These are phyloP conservation scores for Agrypnia vestita DNA, from an alignment of 1,140 invertebrate species.

Conservation along the genomic window DNA sequence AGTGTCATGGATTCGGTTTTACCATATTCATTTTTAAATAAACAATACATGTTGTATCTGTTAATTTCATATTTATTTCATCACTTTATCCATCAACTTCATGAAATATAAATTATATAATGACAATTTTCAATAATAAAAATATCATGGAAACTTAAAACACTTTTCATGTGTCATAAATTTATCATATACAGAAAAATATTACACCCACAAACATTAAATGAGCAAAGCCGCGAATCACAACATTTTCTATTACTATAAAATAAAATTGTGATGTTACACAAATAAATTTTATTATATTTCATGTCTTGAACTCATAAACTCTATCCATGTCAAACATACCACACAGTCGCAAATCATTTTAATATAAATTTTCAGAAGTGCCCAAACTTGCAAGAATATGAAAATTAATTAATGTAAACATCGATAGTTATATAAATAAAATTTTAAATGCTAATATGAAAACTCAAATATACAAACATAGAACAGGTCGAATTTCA, in stretches of 20 bases:
- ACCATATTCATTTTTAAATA: no score
- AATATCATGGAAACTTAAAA: constrained; percentile 8
- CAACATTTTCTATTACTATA: constrained; percentile 1
- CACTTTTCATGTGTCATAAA: neutral
- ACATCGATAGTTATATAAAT: neutral
- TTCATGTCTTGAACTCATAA: constrained; percentile 30
- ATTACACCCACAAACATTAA: constrained; percentile 23
- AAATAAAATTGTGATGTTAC: neutral
- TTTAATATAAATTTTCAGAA: neutral
- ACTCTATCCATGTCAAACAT: neutral
- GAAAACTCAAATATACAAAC: neutral
- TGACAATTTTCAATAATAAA: constrained; percentile 2
- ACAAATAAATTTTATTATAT: neutral
- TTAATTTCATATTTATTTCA: neutral
- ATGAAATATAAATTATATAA: constrained; percentile 1
- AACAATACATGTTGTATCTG: no score
- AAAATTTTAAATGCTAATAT: neutral
- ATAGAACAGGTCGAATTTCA: constrained; percentile 5
- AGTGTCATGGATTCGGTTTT: no score
- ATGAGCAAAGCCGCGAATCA: constrained; percentile 30
- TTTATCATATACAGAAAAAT: neutral
- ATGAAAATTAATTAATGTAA: constrained; percentile 27
- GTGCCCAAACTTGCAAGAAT: neutral
- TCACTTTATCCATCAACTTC: constrained; percentile 19
- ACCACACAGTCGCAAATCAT: constrained; percentile 7